Evolutionary conservation across 1,140 invertebrate genomes (phyloP).

Genomic region (Drosophila funebris): DNA sequence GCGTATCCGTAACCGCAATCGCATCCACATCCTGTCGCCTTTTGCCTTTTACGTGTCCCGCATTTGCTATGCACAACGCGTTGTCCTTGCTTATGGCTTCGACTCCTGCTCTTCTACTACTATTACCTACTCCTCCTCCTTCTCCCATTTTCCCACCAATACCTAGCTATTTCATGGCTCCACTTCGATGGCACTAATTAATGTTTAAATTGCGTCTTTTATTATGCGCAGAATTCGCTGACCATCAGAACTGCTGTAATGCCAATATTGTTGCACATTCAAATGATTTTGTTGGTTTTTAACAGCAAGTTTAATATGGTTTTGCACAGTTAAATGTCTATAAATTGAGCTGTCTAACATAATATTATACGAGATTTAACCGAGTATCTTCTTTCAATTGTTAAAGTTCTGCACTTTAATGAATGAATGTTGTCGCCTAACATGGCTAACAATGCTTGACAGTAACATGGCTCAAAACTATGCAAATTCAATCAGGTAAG

Average conservation of each 20-base stretch:
- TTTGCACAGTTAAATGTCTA: too few species aligned
- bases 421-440: too few species aligned
- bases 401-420: too few species aligned
- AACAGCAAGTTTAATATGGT: too few species aligned
- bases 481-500: too few species aligned
- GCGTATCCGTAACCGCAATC: slow-evolving; percentile 42
- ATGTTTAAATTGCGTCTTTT: slow-evolving; percentile 72
- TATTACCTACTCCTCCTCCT: slow-evolving; percentile 6
- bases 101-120: neutral
- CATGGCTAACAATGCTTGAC: too few species aligned
- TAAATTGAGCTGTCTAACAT: too few species aligned
- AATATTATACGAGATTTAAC: too few species aligned
- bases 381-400: too few species aligned
- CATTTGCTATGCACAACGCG: slow-evolving; percentile 63
- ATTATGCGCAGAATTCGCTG: slow-evolving; percentile 51
- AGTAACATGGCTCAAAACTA: too few species aligned
- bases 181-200: slow-evolving; percentile 71
- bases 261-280: slow-evolving; percentile 18
- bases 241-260: slow-evolving; percentile 44
- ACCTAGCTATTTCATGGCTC: slow-evolving; percentile 46
- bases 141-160: slow-evolving; percentile 28
- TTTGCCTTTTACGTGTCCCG: slow-evolving; percentile 52
- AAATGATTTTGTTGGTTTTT: slow-evolving; percentile 29
- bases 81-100: slow-evolving; percentile 23
- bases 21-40: slow-evolving; percentile 48